phyloP scores from a whole-genome alignment of 2,888 invertebrate genomes.

The Lycia hirtaria region DNA sequence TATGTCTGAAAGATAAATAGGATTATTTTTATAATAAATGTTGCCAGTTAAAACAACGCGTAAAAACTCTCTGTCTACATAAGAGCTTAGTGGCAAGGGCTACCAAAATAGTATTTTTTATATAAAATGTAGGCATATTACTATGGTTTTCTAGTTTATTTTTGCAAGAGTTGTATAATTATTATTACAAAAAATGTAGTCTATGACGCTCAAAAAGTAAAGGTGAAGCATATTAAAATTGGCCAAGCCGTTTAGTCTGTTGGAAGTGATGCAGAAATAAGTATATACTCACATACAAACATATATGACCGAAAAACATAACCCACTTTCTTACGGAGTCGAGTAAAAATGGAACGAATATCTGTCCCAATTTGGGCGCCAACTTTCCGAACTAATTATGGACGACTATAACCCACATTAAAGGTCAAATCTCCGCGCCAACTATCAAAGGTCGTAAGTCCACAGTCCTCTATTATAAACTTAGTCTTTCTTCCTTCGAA shows the following conservation, averaged over 20 bases:
- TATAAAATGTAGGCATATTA: too few relatives aligned
- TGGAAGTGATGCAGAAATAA: too few relatives aligned
- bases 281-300: too few relatives aligned
- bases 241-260: too few relatives aligned
- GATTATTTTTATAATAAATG: neutral
- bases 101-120: too few relatives aligned
- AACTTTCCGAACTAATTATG: constrained; percentile 9
- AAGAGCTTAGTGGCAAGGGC: neutral
- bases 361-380: constrained; percentile 20
- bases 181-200: too few relatives aligned
- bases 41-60: neutral
- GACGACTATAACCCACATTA: constrained; percentile 3
- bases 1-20: neutral
- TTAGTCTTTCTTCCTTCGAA: neutral
- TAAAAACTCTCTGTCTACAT: neutral
- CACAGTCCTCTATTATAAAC: neutral
- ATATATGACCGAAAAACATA: too few relatives aligned
- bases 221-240: too few relatives aligned
- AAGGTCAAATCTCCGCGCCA: neutral
- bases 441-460: neutral
- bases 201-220: too few relatives aligned
- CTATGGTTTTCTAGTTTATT: too few relatives aligned
- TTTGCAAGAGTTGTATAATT: too few relatives aligned
- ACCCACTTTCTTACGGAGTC: too few relatives aligned
- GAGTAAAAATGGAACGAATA: neutral